A percentile compares a stretch with the other conserved stretches of the same genome.
phyloP scores from a whole-genome alignment of 1,140 invertebrate species.

The Drosophila virilis region DNA sequence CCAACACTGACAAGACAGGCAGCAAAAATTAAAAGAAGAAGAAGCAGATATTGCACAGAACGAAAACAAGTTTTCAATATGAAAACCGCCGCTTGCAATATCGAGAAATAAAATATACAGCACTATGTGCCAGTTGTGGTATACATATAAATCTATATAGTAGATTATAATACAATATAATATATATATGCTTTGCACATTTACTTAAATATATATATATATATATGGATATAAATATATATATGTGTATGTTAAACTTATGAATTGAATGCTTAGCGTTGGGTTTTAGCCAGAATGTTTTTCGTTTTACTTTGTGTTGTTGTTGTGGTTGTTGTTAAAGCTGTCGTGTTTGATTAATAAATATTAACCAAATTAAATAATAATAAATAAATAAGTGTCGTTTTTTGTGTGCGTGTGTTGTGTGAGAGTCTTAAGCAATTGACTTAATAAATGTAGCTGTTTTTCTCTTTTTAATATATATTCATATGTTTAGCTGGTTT shows the following conservation, averaged over 20 bases:
- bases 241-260: conserved; percentile 45
- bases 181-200: conserved; percentile 70
- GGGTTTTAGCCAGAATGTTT: conserved; percentile 55
- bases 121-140: conserved; percentile 60
- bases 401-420: conserved; percentile 10
- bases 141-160: conserved; percentile 15
- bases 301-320: conserved; percentile 25
- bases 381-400: conserved; percentile 55
- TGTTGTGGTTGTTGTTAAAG: conserved; percentile 62
- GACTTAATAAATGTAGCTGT: conserved; percentile 24
- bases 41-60: conserved; percentile 50
- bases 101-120: conserved; percentile 10
- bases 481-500: conserved; percentile 42
- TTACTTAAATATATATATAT: conserved; percentile 68
- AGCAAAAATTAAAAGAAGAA: not conserved
- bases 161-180: conserved; percentile 52
- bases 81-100: conserved; percentile 67
- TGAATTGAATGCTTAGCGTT: conserved; percentile 74
- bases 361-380: conserved; percentile 38
- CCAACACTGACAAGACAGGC: conserved; percentile 29
- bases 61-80: conserved; percentile 71
- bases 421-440: conserved; percentile 39
- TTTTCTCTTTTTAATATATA: conserved; percentile 2
- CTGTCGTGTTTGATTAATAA: conserved; percentile 60
- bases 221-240: conserved; percentile 30